Conservation (phyloP, 2,888 invertebrate species). For the Kryphioiulus occultus region DNA sequence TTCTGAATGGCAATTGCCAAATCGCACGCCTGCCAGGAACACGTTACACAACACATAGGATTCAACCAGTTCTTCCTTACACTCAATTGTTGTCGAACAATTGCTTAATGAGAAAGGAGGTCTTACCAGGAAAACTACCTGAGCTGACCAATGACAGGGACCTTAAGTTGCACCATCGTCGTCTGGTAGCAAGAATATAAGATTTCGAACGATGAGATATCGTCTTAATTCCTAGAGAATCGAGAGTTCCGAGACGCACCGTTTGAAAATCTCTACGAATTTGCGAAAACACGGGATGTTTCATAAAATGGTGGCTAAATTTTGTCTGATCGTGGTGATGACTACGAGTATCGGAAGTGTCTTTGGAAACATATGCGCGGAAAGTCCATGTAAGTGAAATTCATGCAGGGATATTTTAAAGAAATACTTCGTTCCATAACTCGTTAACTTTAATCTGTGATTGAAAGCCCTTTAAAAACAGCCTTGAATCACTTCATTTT, state of each 20-base stretch:
- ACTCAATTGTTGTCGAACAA: not conserved
- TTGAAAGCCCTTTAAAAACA: too few species aligned
- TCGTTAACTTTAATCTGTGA: too few species aligned
- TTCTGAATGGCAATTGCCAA: not conserved
- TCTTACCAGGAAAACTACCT: not conserved
- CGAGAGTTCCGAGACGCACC: not conserved
- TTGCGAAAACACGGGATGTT: not conserved
- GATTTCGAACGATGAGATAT: not conserved
- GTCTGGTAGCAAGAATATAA: not conserved
- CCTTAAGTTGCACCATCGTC: not conserved
- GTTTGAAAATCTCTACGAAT: not conserved
- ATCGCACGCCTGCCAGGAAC: not conserved
- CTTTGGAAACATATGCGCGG: not conserved
- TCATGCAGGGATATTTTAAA: not conserved
- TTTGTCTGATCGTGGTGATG: not conserved
- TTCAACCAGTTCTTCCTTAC: not conserved
- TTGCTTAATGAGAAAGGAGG: not conserved
- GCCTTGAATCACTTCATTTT: too few species aligned
- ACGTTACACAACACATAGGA: not conserved
- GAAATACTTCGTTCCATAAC: too few species aligned
- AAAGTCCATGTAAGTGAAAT: not conserved
- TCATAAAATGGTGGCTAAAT: not conserved
- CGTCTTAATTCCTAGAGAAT: not conserved
- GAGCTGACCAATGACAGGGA: not conserved
- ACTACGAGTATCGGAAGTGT: not conserved